Evolutionary conservation across 2,888 invertebrate species (phyloP), one percentile per base, ranked within the genome.

Genomic region (Sinhomidia bicolor): DNA sequence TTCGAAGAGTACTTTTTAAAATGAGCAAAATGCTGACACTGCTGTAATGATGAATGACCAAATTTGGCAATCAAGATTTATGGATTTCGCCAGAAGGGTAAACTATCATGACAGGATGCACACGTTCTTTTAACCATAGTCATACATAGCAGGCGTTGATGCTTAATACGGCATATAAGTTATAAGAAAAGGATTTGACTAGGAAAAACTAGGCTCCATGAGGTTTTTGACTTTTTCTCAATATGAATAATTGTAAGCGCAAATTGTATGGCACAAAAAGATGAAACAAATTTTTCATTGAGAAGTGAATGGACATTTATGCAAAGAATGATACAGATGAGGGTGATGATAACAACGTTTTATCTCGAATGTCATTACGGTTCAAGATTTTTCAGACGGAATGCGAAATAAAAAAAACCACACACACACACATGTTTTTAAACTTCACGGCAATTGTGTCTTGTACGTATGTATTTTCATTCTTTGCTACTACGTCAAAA

Each of bases 51-150:
- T 23, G 41, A 44, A 71, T 62, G 44, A 23, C 81, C 81, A 81
- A 81, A 81, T 81, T 81, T 81, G 81, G 81, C 62, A 81, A 65
- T 65, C 80, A 60, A 57, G 41, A 80, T 80, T 60, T 60, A 80
- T 60, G 17, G 80, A 57, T 60, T 78, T 78, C 5, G 79, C 60
- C 41, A 44, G 12, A 17, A 71, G 41, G 44, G 44, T 47, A 47
- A 47, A 14, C 1, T 47, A 47, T 1, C 9, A 4, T n/a, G 54
- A 12, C 54, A 54, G 54, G 54, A 54, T 2, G 20, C 20, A 54
- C 54, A 54, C 54, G 54, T 17, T n/a, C 44, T 20, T n/a, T n/a
- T 1, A 71, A n/a, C 36, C 68, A 68, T n/a, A n/a, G 23, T 68
- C 36, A 9, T 68, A 10, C 12, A n/a, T 20, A 41, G 9, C 14